A percentile compares a stretch with the other conserved stretches of the same genome.
phyloP scores from a whole-genome alignment of 35 echinoderm and acorn worm genomes.

The Lytechinus pictus region DNA sequence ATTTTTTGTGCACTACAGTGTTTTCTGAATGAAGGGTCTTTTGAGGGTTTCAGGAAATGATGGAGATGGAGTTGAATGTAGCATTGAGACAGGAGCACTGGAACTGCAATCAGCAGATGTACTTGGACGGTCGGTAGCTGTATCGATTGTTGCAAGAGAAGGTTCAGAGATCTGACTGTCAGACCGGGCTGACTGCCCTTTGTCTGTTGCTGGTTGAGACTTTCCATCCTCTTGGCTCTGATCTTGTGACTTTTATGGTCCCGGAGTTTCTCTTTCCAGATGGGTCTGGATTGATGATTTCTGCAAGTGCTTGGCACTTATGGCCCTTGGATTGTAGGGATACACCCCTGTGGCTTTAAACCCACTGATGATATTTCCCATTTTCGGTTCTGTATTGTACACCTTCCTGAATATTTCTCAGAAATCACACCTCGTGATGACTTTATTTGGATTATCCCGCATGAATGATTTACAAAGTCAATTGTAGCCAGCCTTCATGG shows the following conservation, averaged over 20 bases:
- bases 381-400: conserved; percentile 35
- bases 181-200: not conserved
- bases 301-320: conserved; percentile 63
- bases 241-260: not conserved
- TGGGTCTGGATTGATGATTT: conserved; percentile 61
- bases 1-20: not conserved
- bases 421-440: conserved; percentile 77
- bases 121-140: not conserved
- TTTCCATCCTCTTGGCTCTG: not conserved
- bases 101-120: not conserved
- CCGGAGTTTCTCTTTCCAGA: not conserved
- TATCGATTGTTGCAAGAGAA: not conserved
- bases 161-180: not conserved
- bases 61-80: not conserved
- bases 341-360: conserved; percentile 62
- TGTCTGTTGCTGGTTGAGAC: not conserved
- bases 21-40: conserved; percentile 6
- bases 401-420: conserved; percentile 51
- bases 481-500: conserved; percentile 69
- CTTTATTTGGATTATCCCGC: conserved; percentile 65
- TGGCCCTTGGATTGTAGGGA: conserved; percentile 64
- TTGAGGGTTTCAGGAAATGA: not conserved
- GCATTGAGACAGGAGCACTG: not conserved
- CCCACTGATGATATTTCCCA: conserved; percentile 70
- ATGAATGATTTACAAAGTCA: conserved; percentile 67